A percentile compares a stretch with the other conserved stretches of the same genome.
Conservation (phyloP, 2,113 vertebrate genomes). For the Ascaphus truei region DNA sequence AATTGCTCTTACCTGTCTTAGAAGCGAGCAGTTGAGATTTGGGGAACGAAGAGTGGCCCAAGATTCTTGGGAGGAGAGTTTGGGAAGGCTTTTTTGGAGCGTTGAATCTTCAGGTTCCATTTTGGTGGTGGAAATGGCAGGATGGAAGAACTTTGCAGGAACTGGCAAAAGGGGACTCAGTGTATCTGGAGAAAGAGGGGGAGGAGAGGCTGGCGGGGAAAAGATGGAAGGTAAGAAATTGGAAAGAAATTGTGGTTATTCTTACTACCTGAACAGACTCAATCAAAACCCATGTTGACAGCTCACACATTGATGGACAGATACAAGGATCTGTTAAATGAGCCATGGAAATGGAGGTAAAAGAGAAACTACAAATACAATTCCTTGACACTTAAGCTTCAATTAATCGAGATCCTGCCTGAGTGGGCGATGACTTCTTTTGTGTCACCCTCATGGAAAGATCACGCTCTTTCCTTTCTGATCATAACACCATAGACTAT, state of each 20-base stretch:
- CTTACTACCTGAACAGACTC: background rate
- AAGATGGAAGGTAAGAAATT: background rate
- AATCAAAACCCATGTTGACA: background rate
- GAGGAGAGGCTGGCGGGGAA: conserved; percentile 41
- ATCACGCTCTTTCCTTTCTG: too few species aligned
- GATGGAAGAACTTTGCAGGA: conserved; percentile 84
- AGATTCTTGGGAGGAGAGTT: conserved; percentile 75
- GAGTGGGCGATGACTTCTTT: too few species aligned
- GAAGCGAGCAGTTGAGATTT: conserved; percentile 70
- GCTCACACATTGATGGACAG: too few species aligned
- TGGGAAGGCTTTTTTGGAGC: conserved; percentile 49
- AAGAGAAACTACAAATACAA: too few species aligned
- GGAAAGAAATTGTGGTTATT: background rate
- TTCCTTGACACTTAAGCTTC: too few species aligned
- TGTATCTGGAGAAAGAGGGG: conserved; percentile 49
- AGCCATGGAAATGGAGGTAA: too few species aligned
- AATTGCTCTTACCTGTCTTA: conserved; percentile 80
- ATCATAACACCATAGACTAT: too few species aligned
- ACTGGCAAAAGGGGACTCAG: conserved; percentile 70
- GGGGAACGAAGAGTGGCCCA: conserved; percentile 86
- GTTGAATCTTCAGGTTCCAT: conserved; percentile 46
- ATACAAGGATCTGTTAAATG: too few species aligned
- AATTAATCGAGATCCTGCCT: too few species aligned
- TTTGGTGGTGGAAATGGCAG: conserved; percentile 64
- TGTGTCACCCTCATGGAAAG: too few species aligned